Conservation (phyloP, 2,797 vertebrate genomes). For the Tamandua tetradactyla region DNA sequence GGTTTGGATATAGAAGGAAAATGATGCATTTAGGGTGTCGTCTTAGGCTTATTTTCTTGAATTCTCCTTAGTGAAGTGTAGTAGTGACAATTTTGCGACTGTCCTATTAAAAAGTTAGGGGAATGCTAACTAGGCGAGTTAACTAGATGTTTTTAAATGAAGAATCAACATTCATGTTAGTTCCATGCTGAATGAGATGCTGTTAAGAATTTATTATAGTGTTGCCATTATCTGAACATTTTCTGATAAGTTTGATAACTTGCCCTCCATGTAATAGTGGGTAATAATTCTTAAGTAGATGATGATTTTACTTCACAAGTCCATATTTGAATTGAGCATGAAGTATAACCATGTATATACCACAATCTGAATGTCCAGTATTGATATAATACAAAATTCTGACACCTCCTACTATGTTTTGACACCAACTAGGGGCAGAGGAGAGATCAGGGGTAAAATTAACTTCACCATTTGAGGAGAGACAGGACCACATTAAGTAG, state of each 20-base stretch:
- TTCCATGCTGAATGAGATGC: background rate
- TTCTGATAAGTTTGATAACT: slow-evolving; percentile 19
- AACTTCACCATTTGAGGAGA: background rate
- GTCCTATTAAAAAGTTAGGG: background rate
- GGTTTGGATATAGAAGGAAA: background rate
- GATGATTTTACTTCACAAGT: slow-evolving; percentile 7
- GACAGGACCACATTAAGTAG: background rate
- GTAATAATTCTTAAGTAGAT: slow-evolving; percentile 41
- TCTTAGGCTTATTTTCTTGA: background rate
- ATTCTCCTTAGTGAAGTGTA: background rate
- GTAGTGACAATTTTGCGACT: background rate
- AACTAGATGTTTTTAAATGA: slow-evolving; percentile 37
- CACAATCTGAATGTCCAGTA: background rate
- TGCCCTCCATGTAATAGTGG: slow-evolving; percentile 46
- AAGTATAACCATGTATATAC: background rate
- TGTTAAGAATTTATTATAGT: slow-evolving; percentile 24
- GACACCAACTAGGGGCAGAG: background rate
- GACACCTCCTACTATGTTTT: too few species aligned
- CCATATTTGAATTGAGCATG: slow-evolving; percentile 12
- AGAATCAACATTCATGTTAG: slow-evolving; percentile 20
- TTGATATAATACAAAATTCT: too few species aligned
- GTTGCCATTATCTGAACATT: slow-evolving; percentile 53
- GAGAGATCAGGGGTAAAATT: background rate
- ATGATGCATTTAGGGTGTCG: background rate
- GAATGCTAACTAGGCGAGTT: background rate